Percentiles rank a stretch among this genome's conserved stretches.
These are phyloP conservation scores for Osmoderma eremita DNA, from an alignment of 2,888 invertebrate species.

Conservation along the genomic window DNA sequence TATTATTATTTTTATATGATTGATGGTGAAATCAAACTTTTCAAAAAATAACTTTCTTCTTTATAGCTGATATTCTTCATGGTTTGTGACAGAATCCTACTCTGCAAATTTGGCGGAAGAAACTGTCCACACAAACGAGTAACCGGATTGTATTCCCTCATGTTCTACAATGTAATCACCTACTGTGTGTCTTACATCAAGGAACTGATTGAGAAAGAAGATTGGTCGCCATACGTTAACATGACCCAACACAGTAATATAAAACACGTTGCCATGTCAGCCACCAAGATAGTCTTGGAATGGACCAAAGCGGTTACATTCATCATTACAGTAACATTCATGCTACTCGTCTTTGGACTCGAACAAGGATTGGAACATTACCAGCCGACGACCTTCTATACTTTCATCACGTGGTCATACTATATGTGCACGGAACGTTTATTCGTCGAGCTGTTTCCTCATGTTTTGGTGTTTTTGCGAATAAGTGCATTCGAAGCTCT, in stretches of 20 bases:
- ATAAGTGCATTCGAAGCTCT: constrained; percentile 75
- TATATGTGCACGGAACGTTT: constrained; percentile 79
- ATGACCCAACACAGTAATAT: constrained; percentile 77
- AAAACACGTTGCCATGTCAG: constrained; percentile 82
- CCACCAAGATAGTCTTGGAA: constrained; percentile 82
- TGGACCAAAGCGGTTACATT: constrained; percentile 86
- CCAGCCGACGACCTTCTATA: constrained; percentile 74
- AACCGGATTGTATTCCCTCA: constrained; percentile 79
- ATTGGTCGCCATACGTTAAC: constrained; percentile 81
- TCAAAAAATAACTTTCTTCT: constrained; percentile 41
- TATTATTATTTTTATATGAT: no score
- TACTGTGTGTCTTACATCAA: constrained; percentile 81
- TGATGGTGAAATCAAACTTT: no score
- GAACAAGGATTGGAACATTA: constrained; percentile 81
- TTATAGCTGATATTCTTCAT: constrained; percentile 77
- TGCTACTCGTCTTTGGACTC: constrained; percentile 77
- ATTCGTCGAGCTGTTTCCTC: constrained; percentile 74
- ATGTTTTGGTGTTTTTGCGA: constrained; percentile 69
- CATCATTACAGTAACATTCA: constrained; percentile 79
- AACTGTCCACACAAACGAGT: constrained; percentile 64
- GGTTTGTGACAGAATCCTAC: constrained; percentile 74
- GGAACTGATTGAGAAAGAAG: constrained; percentile 77
- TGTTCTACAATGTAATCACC: constrained; percentile 85
- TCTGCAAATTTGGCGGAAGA: constrained; percentile 64
- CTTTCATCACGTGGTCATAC: constrained; percentile 73